phyloP scores from a whole-genome alignment of 1,140 invertebrate genomes.

The Drosophila pallidifrons region DNA sequence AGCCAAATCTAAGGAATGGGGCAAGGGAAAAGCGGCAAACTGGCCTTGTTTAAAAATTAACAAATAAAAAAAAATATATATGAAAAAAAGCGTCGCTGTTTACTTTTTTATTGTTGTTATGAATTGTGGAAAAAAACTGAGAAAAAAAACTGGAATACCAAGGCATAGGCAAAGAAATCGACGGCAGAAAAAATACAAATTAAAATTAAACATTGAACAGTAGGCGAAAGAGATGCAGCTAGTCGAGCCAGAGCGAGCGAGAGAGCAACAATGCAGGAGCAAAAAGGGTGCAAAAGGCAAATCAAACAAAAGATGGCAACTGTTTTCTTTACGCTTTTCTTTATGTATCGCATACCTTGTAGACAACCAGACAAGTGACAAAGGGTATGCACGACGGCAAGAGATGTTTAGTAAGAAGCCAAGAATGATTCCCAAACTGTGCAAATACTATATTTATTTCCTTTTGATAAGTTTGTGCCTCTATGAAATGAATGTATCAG shows the following conservation, averaged over 20 bases:
- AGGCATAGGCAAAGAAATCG: conserved; percentile 54
- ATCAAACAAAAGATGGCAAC: conserved; percentile 54
- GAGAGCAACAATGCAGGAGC: conserved; percentile 2
- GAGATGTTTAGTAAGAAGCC: not conserved
- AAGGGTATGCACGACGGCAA: not conserved
- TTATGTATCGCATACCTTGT: conserved; percentile 12
- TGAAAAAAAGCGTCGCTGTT: conserved; percentile 50
- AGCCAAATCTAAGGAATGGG: not conserved
- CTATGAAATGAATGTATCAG: no score
- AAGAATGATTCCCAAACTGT: no score
- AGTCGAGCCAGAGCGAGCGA: conserved; percentile 2
- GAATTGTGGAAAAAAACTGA: conserved; percentile 24
- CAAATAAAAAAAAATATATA: conserved; percentile 16
- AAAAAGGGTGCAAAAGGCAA: conserved; percentile 57
- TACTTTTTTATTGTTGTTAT: conserved; percentile 54
- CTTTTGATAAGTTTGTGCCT: no score
- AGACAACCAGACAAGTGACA: not conserved
- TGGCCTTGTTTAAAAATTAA: conserved; percentile 57
- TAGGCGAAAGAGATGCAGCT: conserved; percentile 3
- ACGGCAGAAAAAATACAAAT: conserved; percentile 50
- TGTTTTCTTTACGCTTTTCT: conserved; percentile 18
- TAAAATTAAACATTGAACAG: conserved; percentile 65
- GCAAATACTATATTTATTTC: no score
- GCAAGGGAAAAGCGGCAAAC: not conserved
- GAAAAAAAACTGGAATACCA: no score